Percentiles rank a stretch among this genome's conserved stretches.
Evolutionary conservation across 2,888 invertebrate species (phyloP).

Genomic region (Lycophotia porphyrea): DNA sequence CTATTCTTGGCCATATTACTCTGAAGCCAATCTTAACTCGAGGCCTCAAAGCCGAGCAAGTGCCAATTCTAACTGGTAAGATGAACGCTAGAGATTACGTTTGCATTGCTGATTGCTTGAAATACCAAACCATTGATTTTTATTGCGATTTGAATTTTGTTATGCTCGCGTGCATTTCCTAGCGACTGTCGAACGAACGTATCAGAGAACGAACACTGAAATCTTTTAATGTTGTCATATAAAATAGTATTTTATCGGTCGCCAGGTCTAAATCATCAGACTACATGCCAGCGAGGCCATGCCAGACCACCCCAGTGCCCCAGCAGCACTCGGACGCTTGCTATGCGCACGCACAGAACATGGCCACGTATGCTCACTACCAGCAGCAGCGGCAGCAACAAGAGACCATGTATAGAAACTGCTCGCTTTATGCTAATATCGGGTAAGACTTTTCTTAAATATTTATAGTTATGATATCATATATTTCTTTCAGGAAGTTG

Average conservation of each 20-base stretch:
- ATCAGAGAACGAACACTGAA: neutral
- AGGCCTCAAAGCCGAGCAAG: constrained; percentile 85
- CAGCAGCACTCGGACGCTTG: constrained; percentile 82
- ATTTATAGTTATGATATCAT: too few species aligned
- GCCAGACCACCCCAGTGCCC: constrained; percentile 73
- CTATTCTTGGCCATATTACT: constrained; percentile 92
- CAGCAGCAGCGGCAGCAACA: constrained; percentile 82
- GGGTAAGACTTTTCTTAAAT: constrained; percentile 74
- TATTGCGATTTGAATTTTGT: constrained; percentile 20
- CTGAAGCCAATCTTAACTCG: constrained; percentile 89
- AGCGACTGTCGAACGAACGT: constrained; percentile 17
- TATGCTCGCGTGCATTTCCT: constrained; percentile 23
- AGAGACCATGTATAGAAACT: constrained; percentile 88
- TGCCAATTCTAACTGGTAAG: constrained; percentile 83
- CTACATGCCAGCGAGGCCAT: constrained; percentile 79
- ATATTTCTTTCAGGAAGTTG: neutral
- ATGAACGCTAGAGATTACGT: constrained; percentile 3
- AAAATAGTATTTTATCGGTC: constrained; percentile 1
- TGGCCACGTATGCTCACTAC: constrained; percentile 79
- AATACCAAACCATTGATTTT: neutral
- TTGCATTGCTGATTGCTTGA: constrained; percentile 21
- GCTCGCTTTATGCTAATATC: constrained; percentile 87
- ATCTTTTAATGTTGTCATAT: neutral
- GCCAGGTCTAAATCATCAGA: constrained; percentile 75
- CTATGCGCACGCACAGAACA: constrained; percentile 80